Percentiles rank a stretch among this genome's conserved stretches.
These are phyloP conservation scores for Thaleichthys pacificus DNA, from an alignment of 2,797 vertebrate genomes.

Conservation along the genomic window DNA sequence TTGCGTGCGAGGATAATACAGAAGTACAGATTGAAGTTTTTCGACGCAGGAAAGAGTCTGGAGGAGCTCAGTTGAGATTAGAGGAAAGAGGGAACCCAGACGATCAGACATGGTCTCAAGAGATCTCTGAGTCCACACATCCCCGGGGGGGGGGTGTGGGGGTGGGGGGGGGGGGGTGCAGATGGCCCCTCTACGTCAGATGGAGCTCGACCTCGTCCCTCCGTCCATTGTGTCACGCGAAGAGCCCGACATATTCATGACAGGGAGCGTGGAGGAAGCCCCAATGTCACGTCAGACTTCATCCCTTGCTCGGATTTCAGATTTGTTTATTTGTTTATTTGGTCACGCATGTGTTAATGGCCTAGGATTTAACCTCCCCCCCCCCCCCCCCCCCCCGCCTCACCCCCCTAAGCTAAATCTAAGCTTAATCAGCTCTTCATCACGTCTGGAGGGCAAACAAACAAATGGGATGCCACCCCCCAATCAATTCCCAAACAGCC, in stretches of 20 bases:
- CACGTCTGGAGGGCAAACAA: slow-evolving; percentile 76
- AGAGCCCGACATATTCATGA: neutral
- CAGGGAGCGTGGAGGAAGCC: neutral
- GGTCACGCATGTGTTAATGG: slow-evolving; percentile 50
- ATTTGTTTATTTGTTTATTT: slow-evolving; percentile 45
- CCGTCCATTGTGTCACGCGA: neutral
- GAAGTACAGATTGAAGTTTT: slow-evolving; percentile 19
- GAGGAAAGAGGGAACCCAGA: slow-evolving; percentile 33
- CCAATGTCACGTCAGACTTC: neutral
- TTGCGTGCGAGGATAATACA: slow-evolving; percentile 45
- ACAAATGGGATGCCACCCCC: slow-evolving; percentile 62
- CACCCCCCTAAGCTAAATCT: slow-evolving; percentile 57
- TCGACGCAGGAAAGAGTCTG: slow-evolving; percentile 31
- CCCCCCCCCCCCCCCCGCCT: neutral
- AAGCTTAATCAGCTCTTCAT: slow-evolving; percentile 74
- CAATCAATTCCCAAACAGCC: neutral
- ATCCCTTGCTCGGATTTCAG: slow-evolving; percentile 12
- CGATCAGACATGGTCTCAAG: slow-evolving; percentile 52
- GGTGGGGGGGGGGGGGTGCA: neutral
- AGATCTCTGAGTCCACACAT: slow-evolving; percentile 24
- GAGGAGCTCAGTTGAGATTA: slow-evolving; percentile 50
- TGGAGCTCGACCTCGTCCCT: neutral
- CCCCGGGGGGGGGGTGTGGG: no score
- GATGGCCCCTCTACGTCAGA: neutral
- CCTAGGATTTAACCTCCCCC: slow-evolving; percentile 50